These are phyloP conservation scores for Drosophila setifemur DNA, from an alignment of 1,140 invertebrate genomes.

Conservation along the genomic window DNA sequence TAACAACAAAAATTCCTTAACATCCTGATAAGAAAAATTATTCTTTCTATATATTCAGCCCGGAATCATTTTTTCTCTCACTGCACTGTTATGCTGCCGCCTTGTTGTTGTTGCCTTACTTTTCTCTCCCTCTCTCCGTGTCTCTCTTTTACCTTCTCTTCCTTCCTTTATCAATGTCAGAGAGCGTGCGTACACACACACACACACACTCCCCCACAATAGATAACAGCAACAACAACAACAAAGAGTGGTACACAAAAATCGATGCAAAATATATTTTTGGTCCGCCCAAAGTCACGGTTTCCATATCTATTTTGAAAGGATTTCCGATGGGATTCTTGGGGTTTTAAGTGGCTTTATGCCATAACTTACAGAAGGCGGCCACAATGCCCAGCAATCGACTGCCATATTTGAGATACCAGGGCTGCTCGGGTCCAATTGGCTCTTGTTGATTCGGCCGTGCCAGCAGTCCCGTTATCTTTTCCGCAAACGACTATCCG, in stretches of 20 bases:
- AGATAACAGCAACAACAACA: slow-evolving; percentile 44
- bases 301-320: slow-evolving; percentile 7
- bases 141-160: slow-evolving; percentile 59
- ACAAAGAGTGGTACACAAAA: slow-evolving; percentile 66
- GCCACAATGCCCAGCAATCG: slow-evolving; percentile 92
- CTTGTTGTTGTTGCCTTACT: slow-evolving; percentile 2
- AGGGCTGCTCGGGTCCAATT: slow-evolving; percentile 91
- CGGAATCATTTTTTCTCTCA: too few relatives aligned
- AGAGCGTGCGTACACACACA: slow-evolving; percentile 52
- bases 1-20: too few relatives aligned
- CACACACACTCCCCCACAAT: slow-evolving; percentile 16
- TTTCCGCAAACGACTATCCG: slow-evolving; percentile 88
- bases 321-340: not conserved
- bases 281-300: slow-evolving; percentile 26
- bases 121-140: not conserved
- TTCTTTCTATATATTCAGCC: too few relatives aligned
- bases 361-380: slow-evolving; percentile 87
- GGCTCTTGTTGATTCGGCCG: slow-evolving; percentile 86
- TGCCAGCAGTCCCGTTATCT: slow-evolving; percentile 89
- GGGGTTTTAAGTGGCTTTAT: slow-evolving; percentile 2
- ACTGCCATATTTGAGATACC: slow-evolving; percentile 94
- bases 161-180: slow-evolving; percentile 76
- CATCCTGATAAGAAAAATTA: too few relatives aligned
- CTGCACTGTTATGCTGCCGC: too few relatives aligned
- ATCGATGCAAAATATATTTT: slow-evolving; percentile 68